phyloP scores from a whole-genome alignment of 2,113 vertebrate species.

The Silurus glanis region DNA sequence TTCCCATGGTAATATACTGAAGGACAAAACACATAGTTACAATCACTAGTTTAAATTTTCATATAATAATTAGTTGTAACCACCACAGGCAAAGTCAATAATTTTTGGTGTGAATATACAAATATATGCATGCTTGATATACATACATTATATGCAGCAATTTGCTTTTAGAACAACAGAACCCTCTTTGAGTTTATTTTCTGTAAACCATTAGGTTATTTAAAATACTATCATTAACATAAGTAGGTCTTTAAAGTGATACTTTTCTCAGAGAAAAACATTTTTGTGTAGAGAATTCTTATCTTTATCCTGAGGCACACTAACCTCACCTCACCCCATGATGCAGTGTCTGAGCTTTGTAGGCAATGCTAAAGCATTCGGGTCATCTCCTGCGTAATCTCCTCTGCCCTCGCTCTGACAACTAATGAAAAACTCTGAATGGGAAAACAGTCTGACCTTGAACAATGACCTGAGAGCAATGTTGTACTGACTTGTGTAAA shows the following conservation, averaged over 20 bases:
- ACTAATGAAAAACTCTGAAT: constrained; percentile 26
- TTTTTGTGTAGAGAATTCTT: background rate
- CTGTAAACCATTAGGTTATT: background rate
- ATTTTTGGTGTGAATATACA: background rate
- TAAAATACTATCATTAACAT: too few species aligned
- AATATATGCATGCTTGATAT: background rate
- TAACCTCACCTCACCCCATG: background rate
- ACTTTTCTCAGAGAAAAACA: background rate
- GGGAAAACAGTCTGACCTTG: background rate
- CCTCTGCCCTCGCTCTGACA: constrained; percentile 1
- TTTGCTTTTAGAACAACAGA: background rate
- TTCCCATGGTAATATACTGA: too few species aligned
- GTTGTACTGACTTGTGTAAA: background rate
- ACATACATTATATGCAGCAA: background rate
- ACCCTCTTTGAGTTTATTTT: background rate
- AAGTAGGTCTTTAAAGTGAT: background rate
- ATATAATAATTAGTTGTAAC: background rate
- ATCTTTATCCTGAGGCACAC: background rate
- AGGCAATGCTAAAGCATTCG: background rate
- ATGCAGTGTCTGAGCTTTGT: constrained; percentile 1
- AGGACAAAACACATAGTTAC: too few species aligned
- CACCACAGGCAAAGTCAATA: background rate
- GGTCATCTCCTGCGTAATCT: constrained; percentile 12
- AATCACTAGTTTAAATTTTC: too few species aligned
- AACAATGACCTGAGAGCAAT: constrained; percentile 6